Base-by-base conservation (phyloP, 2,888 invertebrate species). In the Aphrophora alni region DNA sequence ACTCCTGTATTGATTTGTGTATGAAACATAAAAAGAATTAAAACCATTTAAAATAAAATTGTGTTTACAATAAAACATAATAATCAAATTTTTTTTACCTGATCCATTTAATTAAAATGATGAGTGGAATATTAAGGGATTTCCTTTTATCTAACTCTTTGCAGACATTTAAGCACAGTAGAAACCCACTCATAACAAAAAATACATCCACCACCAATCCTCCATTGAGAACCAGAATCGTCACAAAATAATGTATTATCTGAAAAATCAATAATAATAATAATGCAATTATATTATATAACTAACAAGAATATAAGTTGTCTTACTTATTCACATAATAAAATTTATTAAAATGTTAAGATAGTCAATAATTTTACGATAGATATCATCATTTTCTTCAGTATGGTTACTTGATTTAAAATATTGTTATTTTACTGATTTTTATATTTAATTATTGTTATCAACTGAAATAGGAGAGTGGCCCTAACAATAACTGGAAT, bases 181-280 rank as follows among this genome's bases (percentile, higher is more conserved):
- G 84, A 79, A 86, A 85, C 5, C 87, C 87, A 38, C 85, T 84
- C 38, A 87, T 83, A 8, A 85, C 84, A 26, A 87, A 85, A 81
- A 87, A 87, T 21, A 86, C 85, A 74, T 87, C 86, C n/a, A 87
- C 87, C 1, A 86, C 82, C 7, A 86, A 82, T 0, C 84, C 80
- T 26, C 85, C 86, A 77, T 86, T 87, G 51, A 81, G 76, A 59
- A 76, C 73, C 71, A 81, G 38, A 26, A 71, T 68, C 3, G 72
- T 68, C 7, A 73, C 0, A 21, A 81, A 72, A 27, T 81, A 68
- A 38, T 27, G 26, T n/a, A 70, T 59, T 21, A 76, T 77, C 81
- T 81, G 81, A 0, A 81, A 77, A 10, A 75, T 38, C 14, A 12
- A 21, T 4, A 69, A 69, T 28, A 12, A 25, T 24, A 8, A 69